Base-by-base conservation (phyloP, 2,888 invertebrate genomes). In the Tanytarsus gracilentus region DNA sequence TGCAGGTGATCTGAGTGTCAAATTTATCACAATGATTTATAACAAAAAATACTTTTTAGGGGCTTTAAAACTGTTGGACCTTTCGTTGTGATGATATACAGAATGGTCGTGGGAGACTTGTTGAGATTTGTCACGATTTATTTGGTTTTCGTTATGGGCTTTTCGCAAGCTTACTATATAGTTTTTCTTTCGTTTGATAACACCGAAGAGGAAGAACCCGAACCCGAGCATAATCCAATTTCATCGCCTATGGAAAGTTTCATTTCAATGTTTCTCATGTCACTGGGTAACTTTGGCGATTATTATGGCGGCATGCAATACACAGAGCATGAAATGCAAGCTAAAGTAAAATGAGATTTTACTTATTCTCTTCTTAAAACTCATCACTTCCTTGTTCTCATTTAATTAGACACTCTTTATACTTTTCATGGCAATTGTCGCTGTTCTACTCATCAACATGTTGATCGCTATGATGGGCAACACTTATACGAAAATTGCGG, bases 381-480 rank as follows among this genome's bases (percentile, higher is more conserved):
- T 49, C 61, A 73, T n/a, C n/a, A n/a, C n/a, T n/a, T n/a, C n/a
- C n/a, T n/a, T n/a, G n/a, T n/a, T n/a, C 11, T 56, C 21, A 23
- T 40, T 56, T 11, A 2, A 73, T 6, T 76, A 88, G 87, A 76
- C 88, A 14, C 77, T 97, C 11, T 98, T 98, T 75, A 88, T 97
- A n/a, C 78, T 96, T 30, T 99, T 94, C 75, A 98, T 98, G 94
- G 90, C 88, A 61, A 88, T 97, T 70, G 98, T 97, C 18, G 93
- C 94, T 0, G 87, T 98, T 62, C 77, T 98, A 29, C 77, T 98
- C 62, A 92, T 98, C 55, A 98, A 98, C 79, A 94, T 98, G 93
- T 78, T 98, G 74, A 98, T 98, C 69, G 97, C 97, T 64, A 98
- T 98, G 97, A 98, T 98, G 98, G 98, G 97, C 0, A 97, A 97